Conservation (phyloP, 2,113 vertebrate species). For the Meriones unguiculatus region DNA sequence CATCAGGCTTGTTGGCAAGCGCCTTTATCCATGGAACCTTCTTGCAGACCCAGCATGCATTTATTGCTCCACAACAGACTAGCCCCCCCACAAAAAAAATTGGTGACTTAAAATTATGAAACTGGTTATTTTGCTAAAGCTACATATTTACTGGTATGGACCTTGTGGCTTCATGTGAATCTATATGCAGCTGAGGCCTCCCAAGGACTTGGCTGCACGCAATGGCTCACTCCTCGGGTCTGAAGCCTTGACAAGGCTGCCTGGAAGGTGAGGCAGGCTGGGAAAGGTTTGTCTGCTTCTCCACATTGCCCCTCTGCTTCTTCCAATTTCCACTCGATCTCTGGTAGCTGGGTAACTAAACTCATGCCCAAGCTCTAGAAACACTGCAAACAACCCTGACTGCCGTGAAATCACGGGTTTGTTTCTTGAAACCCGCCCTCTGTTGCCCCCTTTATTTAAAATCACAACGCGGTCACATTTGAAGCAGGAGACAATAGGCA, state of each 20-base stretch:
- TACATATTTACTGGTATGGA: neutral
- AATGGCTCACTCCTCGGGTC: neutral
- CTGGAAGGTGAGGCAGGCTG: neutral
- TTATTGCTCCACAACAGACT: neutral
- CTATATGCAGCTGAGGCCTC: neutral
- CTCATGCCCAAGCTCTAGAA: neutral
- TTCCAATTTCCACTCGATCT: neutral
- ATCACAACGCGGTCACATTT: neutral
- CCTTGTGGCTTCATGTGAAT: neutral
- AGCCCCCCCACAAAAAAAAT: neutral
- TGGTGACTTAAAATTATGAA: neutral
- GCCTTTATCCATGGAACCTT: neutral
- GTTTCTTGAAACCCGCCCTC: neutral
- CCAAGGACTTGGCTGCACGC: neutral
- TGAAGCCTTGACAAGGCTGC: neutral
- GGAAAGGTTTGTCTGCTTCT: neutral
- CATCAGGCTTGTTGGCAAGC: neutral
- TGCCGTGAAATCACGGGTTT: neutral
- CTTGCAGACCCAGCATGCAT: neutral
- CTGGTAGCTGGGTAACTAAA: neutral
- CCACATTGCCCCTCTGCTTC: neutral
- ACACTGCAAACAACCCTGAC: neutral
- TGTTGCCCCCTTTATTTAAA: neutral
- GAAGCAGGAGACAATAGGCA: neutral
- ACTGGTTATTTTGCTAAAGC: neutral